Conservation (phyloP, 2,888 invertebrate genomes). For the Norana najaformis region DNA sequence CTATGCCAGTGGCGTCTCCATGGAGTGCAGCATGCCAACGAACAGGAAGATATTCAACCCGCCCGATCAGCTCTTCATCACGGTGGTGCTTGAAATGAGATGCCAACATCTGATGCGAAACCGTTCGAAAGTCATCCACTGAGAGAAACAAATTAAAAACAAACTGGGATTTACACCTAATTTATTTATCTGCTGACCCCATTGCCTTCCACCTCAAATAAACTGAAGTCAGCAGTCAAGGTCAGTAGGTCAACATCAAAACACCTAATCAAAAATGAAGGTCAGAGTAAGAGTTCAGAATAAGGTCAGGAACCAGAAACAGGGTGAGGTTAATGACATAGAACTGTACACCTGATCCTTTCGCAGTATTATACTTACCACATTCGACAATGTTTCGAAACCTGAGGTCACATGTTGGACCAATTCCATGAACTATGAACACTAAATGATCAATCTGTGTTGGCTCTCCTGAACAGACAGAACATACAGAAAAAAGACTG, state of each 20-base stretch:
- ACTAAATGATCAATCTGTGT: slow-evolving; percentile 80
- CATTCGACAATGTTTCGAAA: slow-evolving; percentile 89
- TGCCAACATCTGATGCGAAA: slow-evolving; percentile 78
- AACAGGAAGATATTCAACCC: slow-evolving; percentile 89
- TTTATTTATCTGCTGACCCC: background rate
- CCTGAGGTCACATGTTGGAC: slow-evolving; percentile 88
- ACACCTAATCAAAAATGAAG: no score
- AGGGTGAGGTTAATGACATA: background rate
- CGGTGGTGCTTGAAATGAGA: slow-evolving; percentile 83
- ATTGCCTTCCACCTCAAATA: background rate
- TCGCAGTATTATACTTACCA: slow-evolving; percentile 70
- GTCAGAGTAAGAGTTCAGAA: background rate
- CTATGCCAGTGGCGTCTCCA: slow-evolving; percentile 78
- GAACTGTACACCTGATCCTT: background rate
- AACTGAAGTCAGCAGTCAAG: background rate
- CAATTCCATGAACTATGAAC: slow-evolving; percentile 91
- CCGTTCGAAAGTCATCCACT: slow-evolving; percentile 88
- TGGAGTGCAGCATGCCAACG: slow-evolving; percentile 91
- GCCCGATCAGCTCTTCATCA: slow-evolving; percentile 75
- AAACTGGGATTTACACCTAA: background rate
- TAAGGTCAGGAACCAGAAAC: background rate
- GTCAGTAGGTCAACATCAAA: no score
- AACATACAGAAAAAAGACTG: background rate
- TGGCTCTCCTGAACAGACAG: slow-evolving; percentile 51
- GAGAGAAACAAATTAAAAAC: slow-evolving; percentile 43